phyloP scores from a whole-genome alignment of 1,140 invertebrate genomes.

The Helicoverpa zea region DNA sequence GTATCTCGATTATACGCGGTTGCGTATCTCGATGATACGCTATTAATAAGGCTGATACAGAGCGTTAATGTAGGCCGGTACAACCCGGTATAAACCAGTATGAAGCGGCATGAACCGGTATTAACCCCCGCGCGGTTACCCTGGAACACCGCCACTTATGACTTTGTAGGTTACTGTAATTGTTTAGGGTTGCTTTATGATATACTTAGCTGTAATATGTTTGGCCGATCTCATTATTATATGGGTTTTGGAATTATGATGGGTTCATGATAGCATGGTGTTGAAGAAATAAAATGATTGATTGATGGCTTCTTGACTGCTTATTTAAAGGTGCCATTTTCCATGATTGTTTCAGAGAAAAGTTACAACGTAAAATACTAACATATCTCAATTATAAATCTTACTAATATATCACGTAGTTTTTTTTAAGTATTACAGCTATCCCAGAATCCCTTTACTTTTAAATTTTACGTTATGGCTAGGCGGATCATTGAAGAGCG shows the following conservation, averaged over 20 bases:
- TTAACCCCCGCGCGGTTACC: conserved; percentile 41
- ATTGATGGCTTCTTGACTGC: too few species aligned
- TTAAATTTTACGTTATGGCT: too few species aligned
- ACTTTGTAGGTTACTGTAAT: conserved; percentile 76
- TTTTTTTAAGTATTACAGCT: too few species aligned
- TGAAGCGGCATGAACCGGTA: conserved; percentile 54
- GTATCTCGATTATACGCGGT: conserved; percentile 19
- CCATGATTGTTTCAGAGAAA: too few species aligned
- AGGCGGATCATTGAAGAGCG: too few species aligned
- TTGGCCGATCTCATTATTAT: conserved; percentile 52
- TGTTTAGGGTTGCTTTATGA: conserved; percentile 73
- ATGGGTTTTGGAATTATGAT: conserved; percentile 18
- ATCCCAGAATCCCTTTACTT: too few species aligned
- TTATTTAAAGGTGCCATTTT: too few species aligned
- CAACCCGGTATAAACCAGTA: conserved; percentile 56
- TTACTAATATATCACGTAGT: too few species aligned
- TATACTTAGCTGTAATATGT: conserved; percentile 51
- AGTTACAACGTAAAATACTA: too few species aligned
- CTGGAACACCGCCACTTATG: conserved; percentile 71
- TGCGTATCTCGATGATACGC: conserved; percentile 77
- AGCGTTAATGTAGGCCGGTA: conserved; percentile 61
- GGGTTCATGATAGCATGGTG: background rate
- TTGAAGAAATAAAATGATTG: too few species aligned
- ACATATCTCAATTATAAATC: too few species aligned
- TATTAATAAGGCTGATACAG: conserved; percentile 79